Conservation (phyloP, 2,888 invertebrate species). For the Pecten maximus region DNA sequence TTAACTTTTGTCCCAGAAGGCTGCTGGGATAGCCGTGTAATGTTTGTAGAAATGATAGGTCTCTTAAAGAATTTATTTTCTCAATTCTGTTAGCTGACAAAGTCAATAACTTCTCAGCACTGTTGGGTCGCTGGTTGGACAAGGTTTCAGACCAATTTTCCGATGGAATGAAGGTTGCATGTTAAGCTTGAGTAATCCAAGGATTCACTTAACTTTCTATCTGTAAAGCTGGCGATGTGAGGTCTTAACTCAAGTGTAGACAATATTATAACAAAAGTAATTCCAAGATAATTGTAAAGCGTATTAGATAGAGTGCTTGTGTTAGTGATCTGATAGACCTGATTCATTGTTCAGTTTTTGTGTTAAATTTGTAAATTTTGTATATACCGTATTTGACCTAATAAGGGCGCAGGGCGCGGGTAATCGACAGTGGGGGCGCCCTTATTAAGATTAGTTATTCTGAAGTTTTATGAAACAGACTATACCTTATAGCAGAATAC, state of each 20-base stretch:
- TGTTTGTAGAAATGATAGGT: background rate
- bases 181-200: background rate
- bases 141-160: conserved; percentile 8
- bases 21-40: background rate
- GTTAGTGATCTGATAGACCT: background rate
- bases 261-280: background rate
- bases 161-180: background rate
- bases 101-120: background rate
- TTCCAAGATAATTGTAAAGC: background rate
- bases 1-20: background rate
- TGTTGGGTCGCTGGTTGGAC: background rate
- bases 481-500: too few species aligned
- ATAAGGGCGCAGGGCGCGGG: too few species aligned
- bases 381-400: too few species aligned
- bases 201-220: background rate
- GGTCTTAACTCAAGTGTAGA: background rate
- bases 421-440: too few species aligned
- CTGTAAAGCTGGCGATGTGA: background rate
- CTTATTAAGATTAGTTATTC: too few species aligned
- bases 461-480: too few species aligned
- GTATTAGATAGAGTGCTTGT: background rate
- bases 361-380: too few species aligned
- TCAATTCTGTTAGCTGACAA: background rate
- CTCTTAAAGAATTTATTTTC: background rate
- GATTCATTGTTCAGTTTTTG: too few species aligned